A percentile compares a stretch with the other conserved stretches of the same genome.
These are phyloP conservation scores for Manis crassicaudata DNA, from an alignment of 2,797 vertebrate species.

Conservation along the genomic window DNA sequence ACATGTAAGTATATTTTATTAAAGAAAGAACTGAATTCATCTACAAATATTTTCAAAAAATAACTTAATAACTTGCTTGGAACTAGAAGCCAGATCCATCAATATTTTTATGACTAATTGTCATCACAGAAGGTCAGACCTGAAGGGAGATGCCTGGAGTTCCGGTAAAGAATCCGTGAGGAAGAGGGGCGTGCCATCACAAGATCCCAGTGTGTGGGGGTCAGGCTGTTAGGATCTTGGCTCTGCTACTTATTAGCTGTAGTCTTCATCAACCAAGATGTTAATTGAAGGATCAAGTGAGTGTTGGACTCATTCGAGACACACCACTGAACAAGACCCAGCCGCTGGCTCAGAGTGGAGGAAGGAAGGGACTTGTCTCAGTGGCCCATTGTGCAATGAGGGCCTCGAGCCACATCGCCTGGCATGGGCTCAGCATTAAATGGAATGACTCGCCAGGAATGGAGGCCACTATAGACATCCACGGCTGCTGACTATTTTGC, in stretches of 20 bases:
- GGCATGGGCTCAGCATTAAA: background rate
- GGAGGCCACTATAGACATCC: no score
- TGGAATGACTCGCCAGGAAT: background rate
- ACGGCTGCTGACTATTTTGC: background rate
- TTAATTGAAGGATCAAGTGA: background rate
- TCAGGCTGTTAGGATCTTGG: background rate
- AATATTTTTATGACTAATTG: background rate
- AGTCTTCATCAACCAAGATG: background rate
- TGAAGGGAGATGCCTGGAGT: background rate
- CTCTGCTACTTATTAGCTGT: background rate
- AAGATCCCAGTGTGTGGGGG: no score
- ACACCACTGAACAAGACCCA: background rate
- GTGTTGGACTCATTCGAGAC: background rate
- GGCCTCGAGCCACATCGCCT: accelerated
- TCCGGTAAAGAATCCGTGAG: background rate
- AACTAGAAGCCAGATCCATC: background rate
- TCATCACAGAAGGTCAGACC: background rate
- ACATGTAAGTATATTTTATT: background rate
- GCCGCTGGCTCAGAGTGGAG: background rate
- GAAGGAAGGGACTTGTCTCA: background rate
- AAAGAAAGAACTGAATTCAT: background rate
- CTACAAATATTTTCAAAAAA: background rate
- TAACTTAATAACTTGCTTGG: background rate
- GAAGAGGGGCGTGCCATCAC: background rate
- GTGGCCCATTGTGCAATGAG: accelerated